Percentiles rank a stretch among this genome's conserved stretches.
These are phyloP conservation scores for Rhynchonycteris naso DNA, from an alignment of 2,797 vertebrate genomes.

Conservation along the genomic window DNA sequence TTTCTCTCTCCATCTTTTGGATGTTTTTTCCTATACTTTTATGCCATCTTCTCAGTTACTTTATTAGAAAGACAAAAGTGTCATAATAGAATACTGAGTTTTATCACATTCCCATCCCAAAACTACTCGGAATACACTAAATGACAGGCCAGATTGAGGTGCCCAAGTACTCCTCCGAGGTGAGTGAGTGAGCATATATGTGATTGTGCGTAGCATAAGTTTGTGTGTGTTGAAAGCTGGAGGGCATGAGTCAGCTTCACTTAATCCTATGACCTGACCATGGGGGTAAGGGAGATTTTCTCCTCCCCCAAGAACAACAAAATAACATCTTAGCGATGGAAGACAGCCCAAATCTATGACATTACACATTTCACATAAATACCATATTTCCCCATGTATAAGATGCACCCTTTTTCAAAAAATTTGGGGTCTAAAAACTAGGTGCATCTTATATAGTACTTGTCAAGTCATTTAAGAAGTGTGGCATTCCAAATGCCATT, in stretches of 20 bases:
- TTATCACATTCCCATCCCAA: neutral
- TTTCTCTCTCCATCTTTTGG: slow-evolving; percentile 21
- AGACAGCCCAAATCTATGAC: neutral
- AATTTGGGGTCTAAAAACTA: no score
- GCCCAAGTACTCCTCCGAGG: rapidly evolving
- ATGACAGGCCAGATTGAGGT: neutral
- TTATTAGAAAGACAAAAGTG: neutral
- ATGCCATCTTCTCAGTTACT: neutral
- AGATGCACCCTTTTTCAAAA: no score
- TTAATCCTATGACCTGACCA: neutral
- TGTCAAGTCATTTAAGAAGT: no score
- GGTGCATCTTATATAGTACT: no score
- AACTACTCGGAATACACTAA: neutral
- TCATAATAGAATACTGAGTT: neutral
- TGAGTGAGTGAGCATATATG: neutral
- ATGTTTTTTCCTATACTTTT: slow-evolving; percentile 22
- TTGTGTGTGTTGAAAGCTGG: neutral
- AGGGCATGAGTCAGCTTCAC: neutral
- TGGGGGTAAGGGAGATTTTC: neutral
- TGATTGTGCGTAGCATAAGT: rapidly evolving
- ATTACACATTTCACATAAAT: neutral
- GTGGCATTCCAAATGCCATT: no score
- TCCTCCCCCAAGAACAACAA: neutral
- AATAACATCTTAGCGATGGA: neutral
- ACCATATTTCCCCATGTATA: no score